These are phyloP conservation scores for Thermophis baileyi DNA, from an alignment of 2,113 vertebrate genomes.

Conservation along the genomic window DNA sequence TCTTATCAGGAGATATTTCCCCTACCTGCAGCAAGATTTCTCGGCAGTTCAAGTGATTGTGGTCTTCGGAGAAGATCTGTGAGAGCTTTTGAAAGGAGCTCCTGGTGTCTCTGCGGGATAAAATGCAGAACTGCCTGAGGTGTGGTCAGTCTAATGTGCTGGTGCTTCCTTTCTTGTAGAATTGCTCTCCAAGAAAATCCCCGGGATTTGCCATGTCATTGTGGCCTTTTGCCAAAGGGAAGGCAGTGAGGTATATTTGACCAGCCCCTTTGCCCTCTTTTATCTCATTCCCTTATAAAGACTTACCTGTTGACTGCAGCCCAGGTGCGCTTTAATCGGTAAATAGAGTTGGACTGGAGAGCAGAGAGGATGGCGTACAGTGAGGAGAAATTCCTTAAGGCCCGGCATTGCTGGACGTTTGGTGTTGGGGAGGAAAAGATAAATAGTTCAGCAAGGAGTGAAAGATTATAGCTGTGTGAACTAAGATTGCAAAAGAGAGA, in stretches of 20 bases:
- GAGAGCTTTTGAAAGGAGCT: constrained; percentile 77
- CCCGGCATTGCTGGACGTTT: constrained; percentile 73
- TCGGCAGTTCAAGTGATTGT: constrained; percentile 79
- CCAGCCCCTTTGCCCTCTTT: neutral
- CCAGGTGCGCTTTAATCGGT: constrained; percentile 86
- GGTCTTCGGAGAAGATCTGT: constrained; percentile 84
- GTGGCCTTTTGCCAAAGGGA: neutral
- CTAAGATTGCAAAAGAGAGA: neutral
- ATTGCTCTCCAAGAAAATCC: neutral
- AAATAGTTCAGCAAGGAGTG: neutral
- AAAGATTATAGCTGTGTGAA: neutral
- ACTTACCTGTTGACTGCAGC: constrained; percentile 77
- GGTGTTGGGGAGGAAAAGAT: neutral
- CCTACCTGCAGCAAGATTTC: constrained; percentile 79
- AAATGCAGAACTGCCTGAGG: neutral
- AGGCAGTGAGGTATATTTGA: too few relatives aligned
- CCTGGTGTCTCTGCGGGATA: constrained; percentile 71
- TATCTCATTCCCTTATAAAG: neutral
- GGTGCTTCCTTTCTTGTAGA: neutral
- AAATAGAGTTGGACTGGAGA: constrained; percentile 85
- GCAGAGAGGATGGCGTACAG: constrained; percentile 83
- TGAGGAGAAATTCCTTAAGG: constrained; percentile 84
- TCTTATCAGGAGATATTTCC: neutral
- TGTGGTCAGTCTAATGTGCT: neutral
- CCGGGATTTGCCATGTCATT: neutral